These are phyloP conservation scores for Drosophila jambulina DNA, from an alignment of 1,140 invertebrate genomes.

Conservation along the genomic window DNA sequence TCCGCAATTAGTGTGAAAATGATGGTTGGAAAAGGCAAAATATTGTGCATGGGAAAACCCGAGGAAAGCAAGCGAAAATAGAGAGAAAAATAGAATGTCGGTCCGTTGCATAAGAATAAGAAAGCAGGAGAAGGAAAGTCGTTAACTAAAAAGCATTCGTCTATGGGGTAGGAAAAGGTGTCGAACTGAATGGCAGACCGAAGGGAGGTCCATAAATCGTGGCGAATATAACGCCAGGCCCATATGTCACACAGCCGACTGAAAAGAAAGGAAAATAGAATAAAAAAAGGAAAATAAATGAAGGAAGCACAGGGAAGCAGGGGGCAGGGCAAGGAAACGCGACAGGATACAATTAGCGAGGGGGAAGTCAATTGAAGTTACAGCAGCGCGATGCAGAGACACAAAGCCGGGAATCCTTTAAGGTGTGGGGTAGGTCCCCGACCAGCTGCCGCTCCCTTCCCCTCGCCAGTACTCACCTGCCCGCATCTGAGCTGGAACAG, in stretches of 20 bases:
- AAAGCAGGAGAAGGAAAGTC: constrained; percentile 62
- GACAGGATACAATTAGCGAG: constrained; percentile 73
- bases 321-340: constrained; percentile 52
- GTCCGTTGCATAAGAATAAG: constrained; percentile 34
- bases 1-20: constrained; percentile 78
- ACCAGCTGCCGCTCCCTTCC: constrained; percentile 58
- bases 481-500: constrained; percentile 41
- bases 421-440: constrained; percentile 33
- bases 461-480: constrained; percentile 62
- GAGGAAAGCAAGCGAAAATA: constrained; percentile 36
- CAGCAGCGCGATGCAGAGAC: constrained; percentile 52
- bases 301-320: constrained; percentile 9
- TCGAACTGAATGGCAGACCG: constrained; percentile 56
- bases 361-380: constrained; percentile 77
- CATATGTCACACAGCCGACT: constrained; percentile 61
- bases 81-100: constrained; percentile 24
- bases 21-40: constrained; percentile 57
- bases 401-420: constrained; percentile 52
- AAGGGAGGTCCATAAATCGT: constrained; percentile 71
- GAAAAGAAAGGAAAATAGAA: constrained; percentile 30
- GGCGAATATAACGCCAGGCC: constrained; percentile 73
- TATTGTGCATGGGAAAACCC: constrained; percentile 53
- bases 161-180: constrained; percentile 69
- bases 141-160: constrained; percentile 65
- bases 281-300: constrained; percentile 35